Conservation (phyloP, 1,140 invertebrate species). For the Hycleus phaleratus region DNA sequence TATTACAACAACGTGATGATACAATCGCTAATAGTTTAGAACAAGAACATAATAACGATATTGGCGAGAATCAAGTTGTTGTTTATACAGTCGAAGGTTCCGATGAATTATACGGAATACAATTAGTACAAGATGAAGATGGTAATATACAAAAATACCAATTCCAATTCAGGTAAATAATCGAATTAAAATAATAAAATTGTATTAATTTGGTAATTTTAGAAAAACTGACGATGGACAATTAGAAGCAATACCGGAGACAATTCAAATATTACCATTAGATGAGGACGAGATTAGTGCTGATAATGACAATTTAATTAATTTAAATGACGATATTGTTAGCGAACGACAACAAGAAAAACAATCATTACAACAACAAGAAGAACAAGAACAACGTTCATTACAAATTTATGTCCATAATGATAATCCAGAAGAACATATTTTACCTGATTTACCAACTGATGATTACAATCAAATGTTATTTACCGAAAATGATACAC, state of each 20-base stretch:
- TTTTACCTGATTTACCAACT: slow-evolving; percentile 2
- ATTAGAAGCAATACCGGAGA: slow-evolving; percentile 32
- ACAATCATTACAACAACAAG: neutral
- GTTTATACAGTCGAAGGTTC: slow-evolving; percentile 32
- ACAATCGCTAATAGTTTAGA: neutral
- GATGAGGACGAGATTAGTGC: slow-evolving; percentile 13
- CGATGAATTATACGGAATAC: slow-evolving; percentile 34
- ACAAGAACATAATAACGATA: neutral
- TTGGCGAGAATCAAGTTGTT: slow-evolving; percentile 23
- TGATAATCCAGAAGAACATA: neutral
- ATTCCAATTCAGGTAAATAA: slow-evolving; percentile 32
- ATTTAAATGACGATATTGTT: neutral
- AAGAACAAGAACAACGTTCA: neutral
- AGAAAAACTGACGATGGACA: slow-evolving; percentile 33
- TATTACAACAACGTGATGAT: neutral
- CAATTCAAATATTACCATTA: slow-evolving; percentile 24
- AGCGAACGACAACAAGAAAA: neutral
- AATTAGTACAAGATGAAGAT: slow-evolving; percentile 30
- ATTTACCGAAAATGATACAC: no score
- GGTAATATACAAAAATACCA: slow-evolving; percentile 34
- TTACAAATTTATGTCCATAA: neutral
- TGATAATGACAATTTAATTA: neutral
- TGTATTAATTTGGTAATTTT: neutral
- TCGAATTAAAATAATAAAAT: neutral
- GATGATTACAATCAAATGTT: no score